These are phyloP conservation scores for Nyctibius bracteatus DNA, from an alignment of 2,113 vertebrate species.

Conservation along the genomic window DNA sequence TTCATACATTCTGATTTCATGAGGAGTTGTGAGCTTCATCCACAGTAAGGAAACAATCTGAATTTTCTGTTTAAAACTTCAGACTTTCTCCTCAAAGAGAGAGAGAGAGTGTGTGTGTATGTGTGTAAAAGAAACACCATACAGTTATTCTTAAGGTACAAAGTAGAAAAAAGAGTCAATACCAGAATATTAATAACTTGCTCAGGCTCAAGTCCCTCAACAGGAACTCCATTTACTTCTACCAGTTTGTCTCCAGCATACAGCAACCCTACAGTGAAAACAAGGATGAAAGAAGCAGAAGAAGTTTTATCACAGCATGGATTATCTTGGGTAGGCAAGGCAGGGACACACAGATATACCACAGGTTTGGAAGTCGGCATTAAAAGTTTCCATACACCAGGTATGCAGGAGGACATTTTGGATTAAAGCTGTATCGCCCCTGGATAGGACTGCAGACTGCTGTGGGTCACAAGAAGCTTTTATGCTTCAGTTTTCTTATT, in stretches of 20 bases:
- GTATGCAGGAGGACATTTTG: not conserved
- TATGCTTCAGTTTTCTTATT: not conserved
- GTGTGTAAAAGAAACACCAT: not conserved
- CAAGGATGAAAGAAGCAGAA: not conserved
- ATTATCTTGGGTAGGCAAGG: not conserved
- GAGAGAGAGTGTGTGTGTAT: too few species aligned
- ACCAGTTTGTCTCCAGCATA: slow-evolving; percentile 93
- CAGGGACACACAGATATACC: not conserved
- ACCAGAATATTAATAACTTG: slow-evolving; percentile 96
- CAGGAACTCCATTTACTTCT: slow-evolving; percentile 90
- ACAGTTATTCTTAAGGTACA: not conserved
- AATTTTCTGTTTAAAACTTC: not conserved
- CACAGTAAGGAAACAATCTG: not conserved
- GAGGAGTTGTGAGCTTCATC: not conserved
- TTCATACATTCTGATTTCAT: not conserved
- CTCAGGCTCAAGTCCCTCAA: slow-evolving; percentile 92
- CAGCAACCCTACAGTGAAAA: slow-evolving; percentile 79
- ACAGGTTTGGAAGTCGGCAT: not conserved
- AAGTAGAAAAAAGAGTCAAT: not conserved
- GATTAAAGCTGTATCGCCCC: not conserved
- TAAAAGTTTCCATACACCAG: not conserved
- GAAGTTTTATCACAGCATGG: not conserved
- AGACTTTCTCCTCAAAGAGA: not conserved
- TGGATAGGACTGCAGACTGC: not conserved
- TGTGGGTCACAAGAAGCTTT: not conserved